A percentile compares a stretch with the other conserved stretches of the same genome.
phyloP scores from a whole-genome alignment of 2,797 vertebrate genomes.

The Alosa sapidissima region DNA sequence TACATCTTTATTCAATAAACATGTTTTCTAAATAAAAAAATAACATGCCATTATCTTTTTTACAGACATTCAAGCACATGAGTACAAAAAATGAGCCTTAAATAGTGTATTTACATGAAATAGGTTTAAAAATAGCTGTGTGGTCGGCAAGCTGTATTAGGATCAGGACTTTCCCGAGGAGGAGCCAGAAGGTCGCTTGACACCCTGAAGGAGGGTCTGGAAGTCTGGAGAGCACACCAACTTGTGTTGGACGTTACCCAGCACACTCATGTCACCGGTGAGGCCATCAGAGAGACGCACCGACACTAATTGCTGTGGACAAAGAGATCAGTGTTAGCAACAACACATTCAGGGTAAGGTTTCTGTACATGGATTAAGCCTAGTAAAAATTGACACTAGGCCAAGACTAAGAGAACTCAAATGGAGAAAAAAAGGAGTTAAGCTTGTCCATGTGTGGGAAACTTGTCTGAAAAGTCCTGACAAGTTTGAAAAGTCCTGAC shows the following conservation, averaged over 20 bases:
- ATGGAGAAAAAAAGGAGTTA: too few relatives aligned
- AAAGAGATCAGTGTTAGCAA: not conserved
- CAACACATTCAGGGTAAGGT: not conserved
- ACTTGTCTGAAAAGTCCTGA: too few relatives aligned
- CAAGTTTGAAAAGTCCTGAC: too few relatives aligned
- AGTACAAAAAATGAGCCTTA: not conserved
- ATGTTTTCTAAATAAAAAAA: slow-evolving; percentile 47
- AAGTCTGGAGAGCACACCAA: slow-evolving; percentile 77
- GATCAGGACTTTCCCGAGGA: slow-evolving; percentile 30
- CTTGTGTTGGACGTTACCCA: slow-evolving; percentile 76
- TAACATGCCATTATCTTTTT: slow-evolving; percentile 14
- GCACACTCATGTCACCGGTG: slow-evolving; percentile 73
- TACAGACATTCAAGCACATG: not conserved
- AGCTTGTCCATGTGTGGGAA: too few relatives aligned
- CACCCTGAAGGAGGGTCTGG: slow-evolving; percentile 66
- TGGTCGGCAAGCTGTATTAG: not conserved
- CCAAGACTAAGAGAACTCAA: too few relatives aligned
- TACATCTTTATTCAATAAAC: slow-evolving; percentile 61
- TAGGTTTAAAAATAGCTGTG: not conserved
- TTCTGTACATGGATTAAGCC: too few relatives aligned
- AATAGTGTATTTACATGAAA: slow-evolving; percentile 8
- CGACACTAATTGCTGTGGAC: slow-evolving; percentile 72
- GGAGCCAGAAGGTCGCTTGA: slow-evolving; percentile 36
- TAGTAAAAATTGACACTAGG: too few relatives aligned
- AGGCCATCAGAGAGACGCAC: slow-evolving; percentile 70